Conservation (phyloP, 2,113 vertebrate genomes). For the Trogon melanurus region DNA sequence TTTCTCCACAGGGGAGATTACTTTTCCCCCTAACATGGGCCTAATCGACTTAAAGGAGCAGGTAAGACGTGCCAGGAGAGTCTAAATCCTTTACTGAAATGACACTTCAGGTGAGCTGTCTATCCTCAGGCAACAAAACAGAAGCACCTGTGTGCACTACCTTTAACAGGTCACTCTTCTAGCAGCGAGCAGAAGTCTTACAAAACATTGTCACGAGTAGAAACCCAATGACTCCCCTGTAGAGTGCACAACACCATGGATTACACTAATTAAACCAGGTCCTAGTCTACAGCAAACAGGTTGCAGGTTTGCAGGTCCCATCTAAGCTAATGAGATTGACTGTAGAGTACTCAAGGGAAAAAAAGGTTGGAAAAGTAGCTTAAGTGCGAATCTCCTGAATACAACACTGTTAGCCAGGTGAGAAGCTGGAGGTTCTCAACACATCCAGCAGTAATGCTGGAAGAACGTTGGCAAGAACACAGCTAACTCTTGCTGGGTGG, state of each 20-base stretch:
- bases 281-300: neutral
- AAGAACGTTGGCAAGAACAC: neutral
- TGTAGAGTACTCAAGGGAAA: neutral
- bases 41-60: neutral
- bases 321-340: neutral
- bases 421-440: neutral
- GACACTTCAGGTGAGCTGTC: neutral
- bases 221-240: neutral
- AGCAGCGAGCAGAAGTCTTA: neutral
- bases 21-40: neutral
- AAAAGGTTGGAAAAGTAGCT: neutral
- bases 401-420: neutral
- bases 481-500: neutral
- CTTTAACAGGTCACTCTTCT: neutral
- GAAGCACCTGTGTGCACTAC: rapidly evolving
- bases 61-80: neutral
- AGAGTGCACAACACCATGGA: neutral
- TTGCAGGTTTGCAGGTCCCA: neutral
- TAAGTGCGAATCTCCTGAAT: neutral
- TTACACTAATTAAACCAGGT: neutral
- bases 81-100: neutral
- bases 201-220: neutral
- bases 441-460: neutral
- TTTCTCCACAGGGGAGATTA: neutral
- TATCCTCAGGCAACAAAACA: neutral